phyloP scores from a whole-genome alignment of 2,113 vertebrate species.

The Indri indri region DNA sequence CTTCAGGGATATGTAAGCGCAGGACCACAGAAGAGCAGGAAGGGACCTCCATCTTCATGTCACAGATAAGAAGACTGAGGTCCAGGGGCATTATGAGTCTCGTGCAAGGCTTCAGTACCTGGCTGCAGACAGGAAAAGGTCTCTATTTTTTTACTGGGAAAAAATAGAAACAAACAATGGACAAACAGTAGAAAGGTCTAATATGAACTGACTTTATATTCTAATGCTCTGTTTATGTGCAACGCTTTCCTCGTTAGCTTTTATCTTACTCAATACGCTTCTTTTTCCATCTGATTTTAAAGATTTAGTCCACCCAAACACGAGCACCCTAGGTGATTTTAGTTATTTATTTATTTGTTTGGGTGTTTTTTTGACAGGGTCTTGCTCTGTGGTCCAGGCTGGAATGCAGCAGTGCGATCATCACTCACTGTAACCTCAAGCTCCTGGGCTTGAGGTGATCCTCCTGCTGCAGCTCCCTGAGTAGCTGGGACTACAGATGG shows the following conservation, averaged over 20 bases:
- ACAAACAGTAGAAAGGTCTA: not conserved
- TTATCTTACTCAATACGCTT: constrained; percentile 61
- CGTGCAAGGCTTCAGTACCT: not conserved
- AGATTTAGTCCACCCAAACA: constrained; percentile 57
- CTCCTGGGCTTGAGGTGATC: too few relatives aligned
- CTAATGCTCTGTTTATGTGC: not conserved
- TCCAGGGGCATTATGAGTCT: not conserved
- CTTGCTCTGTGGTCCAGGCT: too few relatives aligned
- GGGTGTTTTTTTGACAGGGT: too few relatives aligned
- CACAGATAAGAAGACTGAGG: constrained; percentile 24
- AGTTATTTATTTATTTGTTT: not conserved
- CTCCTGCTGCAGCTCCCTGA: too few relatives aligned
- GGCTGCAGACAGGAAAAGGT: not conserved
- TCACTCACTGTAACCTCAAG: too few relatives aligned
- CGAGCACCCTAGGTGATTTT: constrained; percentile 11
- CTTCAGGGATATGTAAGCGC: constrained; percentile 10
- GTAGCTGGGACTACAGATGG: too few relatives aligned
- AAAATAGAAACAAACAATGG: not conserved
- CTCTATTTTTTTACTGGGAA: not conserved
- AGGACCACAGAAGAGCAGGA: not conserved
- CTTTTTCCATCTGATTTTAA: constrained; percentile 54
- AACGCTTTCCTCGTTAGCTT: constrained; percentile 58
- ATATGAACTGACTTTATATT: not conserved
- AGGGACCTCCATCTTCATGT: not conserved
- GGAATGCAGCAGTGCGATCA: too few relatives aligned